A percentile compares a stretch with the other conserved stretches of the same genome.
These are phyloP conservation scores for Chloebia gouldiae DNA, from an alignment of 2,113 vertebrate genomes.

Conservation along the genomic window DNA sequence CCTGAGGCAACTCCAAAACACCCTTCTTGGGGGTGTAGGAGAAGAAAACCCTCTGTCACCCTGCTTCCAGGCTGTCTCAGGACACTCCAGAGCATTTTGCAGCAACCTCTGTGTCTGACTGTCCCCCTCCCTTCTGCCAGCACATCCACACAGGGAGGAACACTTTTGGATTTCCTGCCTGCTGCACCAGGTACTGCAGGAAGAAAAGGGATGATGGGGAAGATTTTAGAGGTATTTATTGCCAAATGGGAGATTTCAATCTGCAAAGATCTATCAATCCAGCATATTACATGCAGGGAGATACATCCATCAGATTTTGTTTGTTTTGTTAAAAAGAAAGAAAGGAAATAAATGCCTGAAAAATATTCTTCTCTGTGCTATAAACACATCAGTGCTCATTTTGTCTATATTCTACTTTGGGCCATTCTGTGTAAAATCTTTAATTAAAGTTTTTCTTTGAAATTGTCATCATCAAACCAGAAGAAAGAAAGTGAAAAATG, in stretches of 20 bases:
- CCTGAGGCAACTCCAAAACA: background rate
- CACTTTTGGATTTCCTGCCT: background rate
- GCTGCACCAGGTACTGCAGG: background rate
- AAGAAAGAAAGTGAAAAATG: slow-evolving; percentile 70
- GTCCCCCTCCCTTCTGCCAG: background rate
- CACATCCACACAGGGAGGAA: fast-evolving
- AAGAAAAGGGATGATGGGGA: background rate
- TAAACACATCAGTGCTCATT: slow-evolving; percentile 75
- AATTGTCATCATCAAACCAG: slow-evolving; percentile 77
- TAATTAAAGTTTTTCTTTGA: slow-evolving; percentile 81
- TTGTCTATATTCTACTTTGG: slow-evolving; percentile 73
- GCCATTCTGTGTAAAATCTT: slow-evolving; percentile 79
- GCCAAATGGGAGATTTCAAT: background rate
- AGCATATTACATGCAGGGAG: background rate
- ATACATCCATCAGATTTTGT: background rate
- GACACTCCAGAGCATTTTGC: background rate
- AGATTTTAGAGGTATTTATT: background rate
- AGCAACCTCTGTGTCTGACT: background rate
- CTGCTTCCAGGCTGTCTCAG: background rate
- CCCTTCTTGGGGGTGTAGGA: background rate
- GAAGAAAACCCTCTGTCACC: background rate
- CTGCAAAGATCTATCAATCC: background rate
- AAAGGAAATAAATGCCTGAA: slow-evolving; percentile 16
- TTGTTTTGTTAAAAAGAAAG: slow-evolving; percentile 20
- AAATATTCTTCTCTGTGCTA: slow-evolving; percentile 56